Conservation (phyloP, 2,888 invertebrate species). For the Drosophila sordidula region DNA sequence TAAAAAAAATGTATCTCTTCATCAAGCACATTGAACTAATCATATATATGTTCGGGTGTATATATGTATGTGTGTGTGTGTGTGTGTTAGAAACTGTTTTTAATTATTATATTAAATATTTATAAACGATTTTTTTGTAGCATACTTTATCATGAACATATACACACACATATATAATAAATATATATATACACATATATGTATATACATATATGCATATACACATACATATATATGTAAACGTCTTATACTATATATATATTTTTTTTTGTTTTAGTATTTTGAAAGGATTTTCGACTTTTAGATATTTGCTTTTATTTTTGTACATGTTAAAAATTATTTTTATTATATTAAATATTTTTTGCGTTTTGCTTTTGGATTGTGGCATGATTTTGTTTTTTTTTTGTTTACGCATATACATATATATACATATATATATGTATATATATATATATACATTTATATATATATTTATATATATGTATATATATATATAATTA, state of each 20-base stretch:
- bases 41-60: conserved; percentile 20
- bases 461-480: conserved; percentile 11
- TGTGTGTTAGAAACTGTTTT: conserved; percentile 42
- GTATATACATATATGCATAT: background rate
- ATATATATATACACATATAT: conserved; percentile 8
- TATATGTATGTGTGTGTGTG: conserved; percentile 25
- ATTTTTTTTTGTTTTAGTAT: conserved; percentile 22
- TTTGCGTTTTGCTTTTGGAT: conserved; percentile 55
- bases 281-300: conserved; percentile 37
- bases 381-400: conserved; percentile 51
- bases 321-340: conserved; percentile 69
- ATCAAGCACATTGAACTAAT: conserved; percentile 57
- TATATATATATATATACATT: conserved; percentile 6
- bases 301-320: conserved; percentile 42
- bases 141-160: conserved; percentile 43
- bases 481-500: conserved; percentile 20
- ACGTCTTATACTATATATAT: conserved; percentile 30
- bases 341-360: conserved; percentile 55
- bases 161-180: conserved; percentile 32
- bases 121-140: conserved; percentile 40
- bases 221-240: conserved; percentile 28
- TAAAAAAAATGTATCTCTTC: conserved; percentile 24
- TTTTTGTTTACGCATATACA: conserved; percentile 11
- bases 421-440: conserved; percentile 1
- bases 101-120: conserved; percentile 29